Evolutionary conservation across 2,888 invertebrate species (phyloP).

Genomic region (Xanthia togata): DNA sequence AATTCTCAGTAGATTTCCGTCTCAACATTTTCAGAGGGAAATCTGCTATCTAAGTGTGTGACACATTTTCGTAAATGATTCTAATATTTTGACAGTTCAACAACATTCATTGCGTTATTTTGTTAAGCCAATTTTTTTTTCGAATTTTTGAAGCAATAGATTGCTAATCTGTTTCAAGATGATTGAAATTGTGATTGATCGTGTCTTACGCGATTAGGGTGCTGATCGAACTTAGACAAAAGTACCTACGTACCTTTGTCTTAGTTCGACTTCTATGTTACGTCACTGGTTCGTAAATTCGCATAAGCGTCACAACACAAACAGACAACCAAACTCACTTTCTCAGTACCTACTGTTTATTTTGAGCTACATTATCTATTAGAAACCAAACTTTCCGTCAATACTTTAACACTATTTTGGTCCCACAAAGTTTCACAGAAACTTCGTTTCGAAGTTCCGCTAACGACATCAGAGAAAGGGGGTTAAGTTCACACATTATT

Average conservation of each 20-base stretch:
- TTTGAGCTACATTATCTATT: constrained; percentile 5
- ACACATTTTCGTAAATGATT: too few species aligned
- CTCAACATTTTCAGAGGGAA: too few species aligned
- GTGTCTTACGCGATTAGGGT: too few species aligned
- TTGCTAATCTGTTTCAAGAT: too few species aligned
- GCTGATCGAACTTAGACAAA: too few species aligned
- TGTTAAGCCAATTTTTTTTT: too few species aligned
- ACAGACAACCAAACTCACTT: background rate
- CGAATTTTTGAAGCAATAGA: too few species aligned
- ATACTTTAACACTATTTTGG: constrained; percentile 11
- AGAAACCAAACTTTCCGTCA: constrained; percentile 8
- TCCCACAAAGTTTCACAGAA: constrained; percentile 26
- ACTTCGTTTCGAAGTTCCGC: constrained; percentile 24
- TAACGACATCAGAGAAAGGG: constrained; percentile 42
- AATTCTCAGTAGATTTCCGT: background rate
- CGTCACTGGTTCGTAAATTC: constrained; percentile 1
- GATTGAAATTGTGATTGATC: too few species aligned
- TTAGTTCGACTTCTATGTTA: too few species aligned
- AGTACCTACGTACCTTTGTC: background rate
- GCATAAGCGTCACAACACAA: background rate
- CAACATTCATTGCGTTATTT: too few species aligned
- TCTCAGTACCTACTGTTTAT: constrained; percentile 12
- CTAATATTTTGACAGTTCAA: too few species aligned
- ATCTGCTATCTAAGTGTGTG: too few species aligned
- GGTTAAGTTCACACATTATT: constrained; percentile 53